A percentile compares a stretch with the other conserved stretches of the same genome.
phyloP scores from a whole-genome alignment of 1,140 invertebrate genomes.

The Anoplophora glabripennis region DNA sequence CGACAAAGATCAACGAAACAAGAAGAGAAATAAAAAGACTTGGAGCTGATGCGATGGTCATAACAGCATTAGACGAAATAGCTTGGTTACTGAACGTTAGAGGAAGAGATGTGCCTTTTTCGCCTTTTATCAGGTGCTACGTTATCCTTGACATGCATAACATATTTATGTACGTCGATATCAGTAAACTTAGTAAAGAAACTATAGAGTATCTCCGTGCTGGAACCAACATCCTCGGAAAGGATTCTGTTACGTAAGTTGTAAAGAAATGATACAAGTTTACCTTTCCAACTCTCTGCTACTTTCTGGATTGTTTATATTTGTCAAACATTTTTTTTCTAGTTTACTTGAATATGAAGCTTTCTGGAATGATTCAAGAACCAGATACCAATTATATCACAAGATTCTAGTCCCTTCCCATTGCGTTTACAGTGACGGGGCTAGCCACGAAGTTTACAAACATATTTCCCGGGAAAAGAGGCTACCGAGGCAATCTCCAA shows the following conservation, averaged over 20 bases:
- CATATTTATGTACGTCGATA: slow-evolving; percentile 61
- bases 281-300: not conserved
- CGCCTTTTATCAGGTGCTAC: slow-evolving; percentile 78
- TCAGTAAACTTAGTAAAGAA: slow-evolving; percentile 45
- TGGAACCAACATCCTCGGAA: slow-evolving; percentile 14
- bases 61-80: slow-evolving; percentile 89
- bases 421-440: slow-evolving; percentile 68
- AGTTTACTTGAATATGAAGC: slow-evolving; percentile 69
- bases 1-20: slow-evolving; percentile 68
- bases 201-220: slow-evolving; percentile 35
- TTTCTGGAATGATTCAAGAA: slow-evolving; percentile 68
- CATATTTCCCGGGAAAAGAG: slow-evolving; percentile 61
- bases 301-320: not conserved
- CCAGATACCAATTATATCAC: slow-evolving; percentile 62
- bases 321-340: slow-evolving; percentile 18
- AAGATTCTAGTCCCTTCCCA: slow-evolving; percentile 69
- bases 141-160: slow-evolving; percentile 58
- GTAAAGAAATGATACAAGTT: too few species aligned
- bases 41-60: slow-evolving; percentile 73
- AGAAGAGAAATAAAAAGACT: slow-evolving; percentile 63
- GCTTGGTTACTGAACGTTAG: slow-evolving; percentile 95
- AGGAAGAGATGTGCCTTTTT: slow-evolving; percentile 84
- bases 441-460: slow-evolving; percentile 72
- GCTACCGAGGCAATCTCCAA: slow-evolving; percentile 65
- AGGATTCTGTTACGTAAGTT: slow-evolving; percentile 40